Base-by-base conservation (phyloP, 2,113 vertebrate genomes). In the Mus pahari region DNA sequence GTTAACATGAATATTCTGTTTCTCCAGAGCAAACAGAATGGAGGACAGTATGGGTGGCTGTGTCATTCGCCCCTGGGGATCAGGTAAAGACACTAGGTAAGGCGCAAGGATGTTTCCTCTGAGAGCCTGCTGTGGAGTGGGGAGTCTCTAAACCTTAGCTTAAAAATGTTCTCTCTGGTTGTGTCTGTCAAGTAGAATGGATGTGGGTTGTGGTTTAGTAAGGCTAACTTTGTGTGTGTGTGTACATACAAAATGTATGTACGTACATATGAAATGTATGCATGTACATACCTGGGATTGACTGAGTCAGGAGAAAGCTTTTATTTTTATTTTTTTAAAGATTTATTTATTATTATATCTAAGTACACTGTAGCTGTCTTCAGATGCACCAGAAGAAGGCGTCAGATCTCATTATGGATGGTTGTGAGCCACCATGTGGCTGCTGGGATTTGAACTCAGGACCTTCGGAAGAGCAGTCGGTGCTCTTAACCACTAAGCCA, bases 1-100 rank as follows among this genome's bases (percentile, higher is more conserved):
- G 48, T 60, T 26, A 58, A 39, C 13, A 39, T 7, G 14, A 20
- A 26, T 55, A 17, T 39, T 95, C 2, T 97, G 90, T 97, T 3
- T 97, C 33, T 97, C 22, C 93, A 98, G 99, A 78, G 98, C 98
- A 89, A 73, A 98, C 83, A 99, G 98, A 97, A 96, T 98, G 58
- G 99, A 99, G 89, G 98, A 99, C 89, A 99, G 96, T 98, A 97
- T 98, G 73, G 98, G 98, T 94, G 98, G 99, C 95, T 95, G 97
- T 98, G 99, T 98, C 98, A 94, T 98, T 97, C 97, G 89, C 81
- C 99, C 98, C 96, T 99, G 99, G 98, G 98, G 98, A 82, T 96
- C 98, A 83, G 94, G 98, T 97, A 98, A 98, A 95, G 99, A 99
- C 62, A 77, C 28, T 17, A 98, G 97, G 98, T 98, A 97, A 14